Evolutionary conservation across 2,888 invertebrate species (phyloP).

Genomic region (Limnephilus rhombicus): DNA sequence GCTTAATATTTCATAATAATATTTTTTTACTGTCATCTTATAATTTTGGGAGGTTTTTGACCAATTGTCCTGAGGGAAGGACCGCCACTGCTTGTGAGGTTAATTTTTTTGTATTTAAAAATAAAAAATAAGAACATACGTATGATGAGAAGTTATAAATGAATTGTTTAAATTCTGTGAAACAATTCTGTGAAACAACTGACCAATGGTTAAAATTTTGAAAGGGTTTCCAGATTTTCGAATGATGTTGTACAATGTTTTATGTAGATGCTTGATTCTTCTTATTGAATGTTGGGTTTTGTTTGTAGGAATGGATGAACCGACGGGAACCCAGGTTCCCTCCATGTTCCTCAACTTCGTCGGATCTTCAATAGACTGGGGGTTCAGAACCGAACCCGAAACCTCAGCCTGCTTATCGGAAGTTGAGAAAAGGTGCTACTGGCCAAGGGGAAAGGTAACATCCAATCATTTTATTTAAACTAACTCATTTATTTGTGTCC

Average conservation of each 20-base stretch:
- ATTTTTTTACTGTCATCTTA: too few relatives aligned
- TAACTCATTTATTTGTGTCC: too few relatives aligned
- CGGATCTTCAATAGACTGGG: slow-evolving; percentile 93
- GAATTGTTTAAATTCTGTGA: too few relatives aligned
- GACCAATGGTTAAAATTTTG: too few relatives aligned
- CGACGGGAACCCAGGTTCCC: slow-evolving; percentile 92
- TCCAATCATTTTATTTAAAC: not conserved
- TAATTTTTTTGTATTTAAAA: too few relatives aligned
- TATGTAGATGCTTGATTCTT: not conserved
- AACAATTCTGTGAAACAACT: too few relatives aligned
- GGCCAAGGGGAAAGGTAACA: slow-evolving; percentile 90
- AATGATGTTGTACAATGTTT: not conserved
- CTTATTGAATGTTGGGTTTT: slow-evolving; percentile 27
- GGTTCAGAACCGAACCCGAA: slow-evolving; percentile 91
- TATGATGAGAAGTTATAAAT: too few relatives aligned
- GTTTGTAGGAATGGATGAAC: slow-evolving; percentile 86
- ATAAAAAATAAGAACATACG: too few relatives aligned
- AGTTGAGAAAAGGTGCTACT: slow-evolving; percentile 84
- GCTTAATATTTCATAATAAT: too few relatives aligned
- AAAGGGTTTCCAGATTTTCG: not conserved
- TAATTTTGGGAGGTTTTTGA: too few relatives aligned
- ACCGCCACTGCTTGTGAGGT: too few relatives aligned
- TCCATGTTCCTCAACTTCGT: slow-evolving; percentile 93
- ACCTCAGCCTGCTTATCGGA: slow-evolving; percentile 86
- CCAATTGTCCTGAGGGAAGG: too few relatives aligned